Percentiles rank a stretch among this genome's conserved stretches.
These are phyloP conservation scores for Calcarius ornatus DNA, from an alignment of 2,113 vertebrate genomes.

Conservation along the genomic window DNA sequence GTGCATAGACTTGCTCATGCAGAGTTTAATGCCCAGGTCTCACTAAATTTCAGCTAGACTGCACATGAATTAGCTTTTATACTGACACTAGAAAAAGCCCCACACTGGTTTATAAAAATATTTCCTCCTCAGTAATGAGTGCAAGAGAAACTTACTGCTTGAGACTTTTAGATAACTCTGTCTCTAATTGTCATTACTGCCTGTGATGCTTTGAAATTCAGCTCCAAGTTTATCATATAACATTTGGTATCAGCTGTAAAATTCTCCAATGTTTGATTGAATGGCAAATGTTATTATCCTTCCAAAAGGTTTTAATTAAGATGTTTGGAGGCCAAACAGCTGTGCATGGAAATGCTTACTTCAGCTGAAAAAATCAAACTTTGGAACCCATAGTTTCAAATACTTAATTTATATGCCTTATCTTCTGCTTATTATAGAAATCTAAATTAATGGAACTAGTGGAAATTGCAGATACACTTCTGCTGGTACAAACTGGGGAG, in stretches of 20 bases:
- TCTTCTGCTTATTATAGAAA: neutral
- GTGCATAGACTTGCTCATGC: neutral
- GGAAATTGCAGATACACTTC: neutral
- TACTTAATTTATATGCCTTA: neutral
- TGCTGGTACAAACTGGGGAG: neutral
- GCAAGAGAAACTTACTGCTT: neutral
- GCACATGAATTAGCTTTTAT: neutral
- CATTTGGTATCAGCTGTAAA: constrained; percentile 14
- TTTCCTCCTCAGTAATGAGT: neutral
- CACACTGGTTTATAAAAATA: neutral
- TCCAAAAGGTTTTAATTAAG: constrained; percentile 39
- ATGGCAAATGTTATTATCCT: neutral
- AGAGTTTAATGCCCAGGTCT: neutral
- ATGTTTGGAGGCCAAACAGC: constrained; percentile 15
- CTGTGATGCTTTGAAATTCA: neutral
- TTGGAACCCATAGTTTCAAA: neutral
- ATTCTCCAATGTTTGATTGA: neutral
- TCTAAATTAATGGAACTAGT: neutral
- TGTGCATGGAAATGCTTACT: constrained; percentile 24
- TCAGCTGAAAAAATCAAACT: neutral
- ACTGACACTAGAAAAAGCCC: neutral
- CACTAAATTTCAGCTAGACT: neutral
- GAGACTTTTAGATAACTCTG: neutral
- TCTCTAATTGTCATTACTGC: neutral
- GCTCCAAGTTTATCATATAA: neutral